A percentile compares a stretch with the other conserved stretches of the same genome.
These are phyloP conservation scores for Gorsachius magnificus DNA, from an alignment of 2,797 vertebrate species.

Conservation along the genomic window DNA sequence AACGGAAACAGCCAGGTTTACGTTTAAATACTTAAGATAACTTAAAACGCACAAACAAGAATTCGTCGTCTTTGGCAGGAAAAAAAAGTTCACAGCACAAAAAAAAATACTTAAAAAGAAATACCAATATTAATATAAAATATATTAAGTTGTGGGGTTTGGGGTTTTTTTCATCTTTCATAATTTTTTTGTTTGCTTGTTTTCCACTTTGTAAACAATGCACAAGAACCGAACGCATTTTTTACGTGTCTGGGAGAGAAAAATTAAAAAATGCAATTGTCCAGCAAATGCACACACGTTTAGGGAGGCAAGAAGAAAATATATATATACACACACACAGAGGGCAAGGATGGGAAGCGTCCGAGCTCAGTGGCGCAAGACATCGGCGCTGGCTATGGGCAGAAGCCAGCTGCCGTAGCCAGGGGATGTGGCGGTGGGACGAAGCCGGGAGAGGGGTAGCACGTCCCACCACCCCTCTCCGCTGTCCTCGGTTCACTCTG, in stretches of 20 bases:
- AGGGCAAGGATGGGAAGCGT: not conserved
- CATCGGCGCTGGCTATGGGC: not conserved
- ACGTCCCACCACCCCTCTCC: not conserved
- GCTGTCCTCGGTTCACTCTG: not conserved
- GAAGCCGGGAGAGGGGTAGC: not conserved
- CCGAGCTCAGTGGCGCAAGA: not conserved
- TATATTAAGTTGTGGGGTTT: slow-evolving; percentile 87
- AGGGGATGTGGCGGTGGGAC: not conserved
- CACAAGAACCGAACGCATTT: slow-evolving; percentile 77
- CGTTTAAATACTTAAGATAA: slow-evolving; percentile 89
- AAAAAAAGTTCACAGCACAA: slow-evolving; percentile 81
- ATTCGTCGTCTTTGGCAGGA: slow-evolving; percentile 91
- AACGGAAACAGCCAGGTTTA: slow-evolving; percentile 81
- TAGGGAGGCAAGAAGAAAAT: slow-evolving; percentile 60
- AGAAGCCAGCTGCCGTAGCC: slow-evolving; percentile 67
- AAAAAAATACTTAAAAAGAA: slow-evolving; percentile 79
- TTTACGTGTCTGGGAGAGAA: slow-evolving; percentile 65
- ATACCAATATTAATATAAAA: slow-evolving; percentile 91
- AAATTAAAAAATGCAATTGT: slow-evolving; percentile 78
- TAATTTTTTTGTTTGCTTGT: slow-evolving; percentile 73
- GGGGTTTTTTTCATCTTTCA: slow-evolving; percentile 58
- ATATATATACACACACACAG: not conserved
- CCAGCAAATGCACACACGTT: slow-evolving; percentile 85
- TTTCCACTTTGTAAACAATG: slow-evolving; percentile 92
- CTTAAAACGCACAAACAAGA: slow-evolving; percentile 87